Base-by-base conservation (phyloP, 2,888 invertebrate genomes). In the Sarcophaga variegata region DNA sequence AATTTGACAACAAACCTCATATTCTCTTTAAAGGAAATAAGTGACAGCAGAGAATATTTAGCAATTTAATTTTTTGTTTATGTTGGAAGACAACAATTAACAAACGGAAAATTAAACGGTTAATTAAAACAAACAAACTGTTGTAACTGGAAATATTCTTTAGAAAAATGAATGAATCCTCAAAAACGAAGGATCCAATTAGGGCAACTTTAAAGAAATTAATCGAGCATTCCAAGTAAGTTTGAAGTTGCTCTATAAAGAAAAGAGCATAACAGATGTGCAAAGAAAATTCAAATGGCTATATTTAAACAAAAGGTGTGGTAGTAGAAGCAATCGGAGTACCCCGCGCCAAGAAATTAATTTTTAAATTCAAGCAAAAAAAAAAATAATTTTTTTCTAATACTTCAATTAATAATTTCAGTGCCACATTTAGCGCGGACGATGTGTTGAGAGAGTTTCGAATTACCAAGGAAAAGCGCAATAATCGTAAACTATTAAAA, bases 371-470 rank as follows among this genome's bases (percentile, higher is more conserved):
- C 17, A 14, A 10, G 20, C 1, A 20, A 47, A n/a, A 27, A 69
- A 75, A 1, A 67, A 37, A 37, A 8, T 54, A 22, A 37, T 37
- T 54, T 71, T 20, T n/a, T 59, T 37, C 49, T 25, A 62, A 66
- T 11, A 70, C 10, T 67, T 20, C 10, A 22, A 37, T 47, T n/a
- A 60, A 47, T 66, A 10, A 69, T 89, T 89, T 11, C 79, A 93
- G 93, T 79, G 89, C 92, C 12, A 89, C 89, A 25, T 91, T 91
- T 63, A 90, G 91, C 11, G 88, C 91, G 3, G 93, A 93, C 14
- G 90, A 89, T 77, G 92, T 93, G 20, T 66, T 93, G 6, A 89
- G 91, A 1, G 92, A 92, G 60, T 93, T 93, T 88, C 91, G 91
- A 1, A 89, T 90, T 63, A 91, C 92, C 3, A 90, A 89, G 72